Evolutionary conservation across 2,113 vertebrate genomes (phyloP), one percentile per base, ranked within the genome.

Genomic region (Laterallus jamaicensis): DNA sequence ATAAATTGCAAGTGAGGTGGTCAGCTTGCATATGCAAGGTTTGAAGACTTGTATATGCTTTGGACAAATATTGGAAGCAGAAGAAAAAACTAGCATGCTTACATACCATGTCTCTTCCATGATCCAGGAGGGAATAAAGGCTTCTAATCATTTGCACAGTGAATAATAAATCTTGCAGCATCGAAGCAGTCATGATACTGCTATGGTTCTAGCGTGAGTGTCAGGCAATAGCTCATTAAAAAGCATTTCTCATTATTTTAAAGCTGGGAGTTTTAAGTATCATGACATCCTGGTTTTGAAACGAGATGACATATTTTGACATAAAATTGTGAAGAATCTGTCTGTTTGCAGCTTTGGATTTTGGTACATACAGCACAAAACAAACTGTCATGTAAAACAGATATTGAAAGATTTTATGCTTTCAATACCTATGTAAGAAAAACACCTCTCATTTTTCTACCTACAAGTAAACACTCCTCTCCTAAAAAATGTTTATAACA

Each of bases 281-380:
- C 62, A 29, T 3, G 11, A 62, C 86, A 93, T 71, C 19, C n/a
- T 76, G 44, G 58, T 64, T 96, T 95, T 94, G 78, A 96, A 93
- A 88, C 50, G 68, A 82, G 80, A 60, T 95, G 82, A 50, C 91
- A 95, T 92, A 81, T 92, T 96, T 95, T 96, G 95, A 95, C 89
- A 90, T 73, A 76, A 83, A 95, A 93, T 90, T 39, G 29, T 83
- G 87, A 93, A 85, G 60, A 93, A 69, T 86, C 70, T 44, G 47
- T 86, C 84, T 86, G 73, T 88, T 90, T 86, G 37, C 86, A 88
- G 81, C 85, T 94, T 91, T 93, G 52, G n/a, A 67, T 93, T 93
- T 73, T 90, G 66, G 40, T 94, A 76, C 90, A 56, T 80, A 49
- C 42, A 92, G 86, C 10, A 82, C 58, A 28, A 95, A 93, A 82